Evolutionary conservation across 2,797 vertebrate genomes (phyloP), one percentile per base, ranked within the genome.

Genomic region (Pseudomugil tenellus): DNA sequence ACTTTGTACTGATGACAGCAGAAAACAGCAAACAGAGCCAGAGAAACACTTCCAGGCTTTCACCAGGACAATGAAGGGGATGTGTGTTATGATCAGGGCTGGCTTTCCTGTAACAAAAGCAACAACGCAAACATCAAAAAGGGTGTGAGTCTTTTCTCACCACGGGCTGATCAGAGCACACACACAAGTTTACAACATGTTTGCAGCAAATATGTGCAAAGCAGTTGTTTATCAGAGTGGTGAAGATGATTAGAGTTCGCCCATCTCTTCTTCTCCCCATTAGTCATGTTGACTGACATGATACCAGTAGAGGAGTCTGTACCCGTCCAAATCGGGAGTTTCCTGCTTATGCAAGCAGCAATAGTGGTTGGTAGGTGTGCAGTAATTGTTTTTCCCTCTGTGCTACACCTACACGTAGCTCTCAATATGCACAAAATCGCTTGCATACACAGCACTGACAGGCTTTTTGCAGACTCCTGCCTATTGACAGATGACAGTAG

Each of bases 401-500:
- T 64, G 11, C 69, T 63, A 79, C 89, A 76, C 86, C 87, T 79
- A 85, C 87, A 70, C 76, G 79, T 63, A 73, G 73, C 74, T 70
- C 73, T 58, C 43, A 70, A 75, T 39, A 43, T 57, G 49, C 75
- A 51, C 59, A 74, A 13, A 82, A 64, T 43, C 28, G 67, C 52
- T 55, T 19, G 2, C 51, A 34, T 56, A 57, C 14, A 51, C 34
- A 67, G 57, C 14, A 51, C 61, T 23, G n/a, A 76, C 76, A 84
- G 77, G 12, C 70, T 76, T 70, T 68, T 46, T 80, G 77, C 86
- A 75, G 83, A 78, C 34, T 81, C 62, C 80, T 76, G 68, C 69
- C 67, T 82, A 76, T 79, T 86, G 81, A 89, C 79, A 88, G 79
- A 87, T 85, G 85, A 89, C 85, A 82, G 77, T 23, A 54, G 78